Evolutionary conservation across 2,888 invertebrate genomes (phyloP), one percentile per base, ranked within the genome.

Genomic region (Chorisops tibialis): DNA sequence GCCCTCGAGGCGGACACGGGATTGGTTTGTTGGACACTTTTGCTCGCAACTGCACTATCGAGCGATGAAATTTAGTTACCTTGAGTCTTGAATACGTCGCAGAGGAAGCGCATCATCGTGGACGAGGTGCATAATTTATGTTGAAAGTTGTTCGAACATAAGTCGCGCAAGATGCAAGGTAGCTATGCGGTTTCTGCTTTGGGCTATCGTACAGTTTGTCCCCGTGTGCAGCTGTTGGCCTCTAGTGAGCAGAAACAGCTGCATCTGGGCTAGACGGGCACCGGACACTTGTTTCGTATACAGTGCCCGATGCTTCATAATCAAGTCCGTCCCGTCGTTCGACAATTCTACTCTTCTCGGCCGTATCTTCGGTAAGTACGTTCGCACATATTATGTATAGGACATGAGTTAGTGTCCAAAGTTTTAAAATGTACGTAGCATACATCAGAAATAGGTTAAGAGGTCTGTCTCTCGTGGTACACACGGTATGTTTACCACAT

Each of bases 391-490:
- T 30, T 7, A 9, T 30, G 30, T 30, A 30, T 30, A 30, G 9
- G 1, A 30, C 52, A 12, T 21, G 30, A 30, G 37, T 12, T 39
- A 50, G 18, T 39, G 19, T 37, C 38, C 37, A 38, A 52, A 4
- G 22, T 21, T 19, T 30, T 37, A 12, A 43, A 56, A 30, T 56
- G 43, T 43, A 30, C 41, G 41, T 21, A 39, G 41, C 52, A 52
- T 22, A 49, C 41, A 50, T 51, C 37, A 45, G 51, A 61, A 51
- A 52, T 61, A 52, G 60, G 60, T 61, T 61, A 61, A 37, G 50
- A 59, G 59, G 59, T 50, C 59, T 59, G 50, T 38, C 38, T 52
- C 39, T 16, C 39, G 18, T 37, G 35, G n/a, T n/a, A n/a, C n/a
- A n/a, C n/a, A n/a, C n/a, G n/a, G n/a, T 35, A 35, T 14, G 19